A percentile compares a stretch with the other conserved stretches of the same genome.
These are phyloP conservation scores for Aricia agestis DNA, from an alignment of 1,140 invertebrate genomes.

Conservation along the genomic window DNA sequence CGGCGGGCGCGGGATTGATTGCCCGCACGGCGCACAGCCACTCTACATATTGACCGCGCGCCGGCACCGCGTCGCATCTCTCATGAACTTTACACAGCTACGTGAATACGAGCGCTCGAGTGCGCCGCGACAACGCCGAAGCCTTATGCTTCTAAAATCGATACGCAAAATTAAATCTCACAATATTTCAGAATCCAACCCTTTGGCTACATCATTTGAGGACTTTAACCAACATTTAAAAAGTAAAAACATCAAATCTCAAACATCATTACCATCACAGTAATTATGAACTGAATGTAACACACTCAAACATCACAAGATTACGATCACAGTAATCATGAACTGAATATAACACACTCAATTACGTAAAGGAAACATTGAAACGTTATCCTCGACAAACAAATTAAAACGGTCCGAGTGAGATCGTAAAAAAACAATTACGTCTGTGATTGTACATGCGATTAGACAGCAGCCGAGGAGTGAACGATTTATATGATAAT, in stretches of 20 bases:
- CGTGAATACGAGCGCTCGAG: conserved; percentile 40
- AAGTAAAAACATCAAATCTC: neutral
- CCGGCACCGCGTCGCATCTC: conserved; percentile 60
- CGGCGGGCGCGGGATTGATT: conserved; percentile 55
- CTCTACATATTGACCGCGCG: conserved; percentile 71
- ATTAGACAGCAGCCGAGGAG: conserved; percentile 45
- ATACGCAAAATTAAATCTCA: neutral
- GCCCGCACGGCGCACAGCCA: conserved; percentile 63
- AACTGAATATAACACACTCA: neutral
- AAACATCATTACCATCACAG: neutral
- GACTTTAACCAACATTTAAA: neutral
- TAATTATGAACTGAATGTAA: too few species aligned
- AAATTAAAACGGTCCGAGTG: neutral
- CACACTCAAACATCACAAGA: too few species aligned
- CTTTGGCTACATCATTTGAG: neutral
- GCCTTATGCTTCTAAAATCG: conserved; percentile 14
- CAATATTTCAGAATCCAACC: neutral
- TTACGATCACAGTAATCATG: neutral
- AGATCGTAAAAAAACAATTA: conserved; percentile 19
- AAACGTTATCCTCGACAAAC: conserved; percentile 8
- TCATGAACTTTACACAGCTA: conserved; percentile 52
- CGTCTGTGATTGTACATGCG: conserved; percentile 35
- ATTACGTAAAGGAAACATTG: neutral
- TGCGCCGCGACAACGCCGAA: conserved; percentile 25
- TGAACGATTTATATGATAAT: conserved; percentile 58